A percentile compares a stretch with the other conserved stretches of the same genome.
phyloP scores from a whole-genome alignment of 1,140 invertebrate genomes.

The Orchesella cincta region DNA sequence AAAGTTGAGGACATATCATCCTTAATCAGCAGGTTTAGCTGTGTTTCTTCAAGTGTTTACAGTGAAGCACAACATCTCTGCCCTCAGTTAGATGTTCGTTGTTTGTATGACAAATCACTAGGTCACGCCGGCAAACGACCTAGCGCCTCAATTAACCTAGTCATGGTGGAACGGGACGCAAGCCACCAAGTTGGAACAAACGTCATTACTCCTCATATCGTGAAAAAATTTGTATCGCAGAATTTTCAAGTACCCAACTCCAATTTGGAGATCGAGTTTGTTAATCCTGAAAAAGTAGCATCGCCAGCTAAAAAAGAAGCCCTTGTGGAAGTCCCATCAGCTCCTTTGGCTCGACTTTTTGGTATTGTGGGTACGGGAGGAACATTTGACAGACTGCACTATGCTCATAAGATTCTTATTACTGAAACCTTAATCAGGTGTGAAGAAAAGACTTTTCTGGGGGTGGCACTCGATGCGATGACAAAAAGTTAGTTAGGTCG shows the following conservation, averaged over 20 bases:
- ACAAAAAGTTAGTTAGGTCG: conserved; percentile 82
- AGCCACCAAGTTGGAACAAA: neutral
- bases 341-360: conserved; percentile 60
- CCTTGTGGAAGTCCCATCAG: no score
- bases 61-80: conserved; percentile 30
- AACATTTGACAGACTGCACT: conserved; percentile 92
- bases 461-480: conserved; percentile 88
- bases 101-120: conserved; percentile 14
- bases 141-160: conserved; percentile 7
- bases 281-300: neutral
- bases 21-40: neutral
- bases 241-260: neutral
- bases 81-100: neutral
- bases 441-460: conserved; percentile 78
- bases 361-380: conserved; percentile 85
- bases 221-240: conserved; percentile 1
- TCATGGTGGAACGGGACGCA: neutral
- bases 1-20: neutral
- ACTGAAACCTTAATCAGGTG: conserved; percentile 79
- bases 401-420: conserved; percentile 92
- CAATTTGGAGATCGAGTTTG: conserved; percentile 24
- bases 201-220: neutral
- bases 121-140: neutral
- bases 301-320: no score
- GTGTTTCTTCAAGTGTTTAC: conserved; percentile 32